Conservation (phyloP, 2,888 invertebrate species). For the Agapostemon virescens region DNA sequence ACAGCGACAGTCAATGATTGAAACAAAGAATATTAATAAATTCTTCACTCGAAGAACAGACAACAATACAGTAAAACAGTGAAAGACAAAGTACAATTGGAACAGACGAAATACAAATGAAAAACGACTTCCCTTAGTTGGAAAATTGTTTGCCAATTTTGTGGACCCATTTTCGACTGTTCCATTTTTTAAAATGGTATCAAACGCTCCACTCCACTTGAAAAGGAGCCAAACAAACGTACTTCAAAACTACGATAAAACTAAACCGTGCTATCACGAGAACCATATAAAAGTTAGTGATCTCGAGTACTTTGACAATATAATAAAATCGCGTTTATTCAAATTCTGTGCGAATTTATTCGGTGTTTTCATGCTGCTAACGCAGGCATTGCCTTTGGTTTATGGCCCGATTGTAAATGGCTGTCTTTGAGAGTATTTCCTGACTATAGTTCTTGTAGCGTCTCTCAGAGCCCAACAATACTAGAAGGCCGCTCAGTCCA, state of each 20-base stretch:
- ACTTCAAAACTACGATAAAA: not conserved
- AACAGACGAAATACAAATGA: no score
- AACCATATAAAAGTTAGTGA: not conserved
- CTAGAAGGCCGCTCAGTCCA: no score
- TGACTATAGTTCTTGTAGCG: no score
- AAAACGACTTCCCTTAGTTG: not conserved
- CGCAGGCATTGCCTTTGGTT: no score
- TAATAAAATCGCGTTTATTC: not conserved
- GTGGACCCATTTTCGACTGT: not conserved
- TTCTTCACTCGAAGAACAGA: no score
- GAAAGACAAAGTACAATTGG: no score
- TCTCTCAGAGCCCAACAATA: no score
- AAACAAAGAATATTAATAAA: no score
- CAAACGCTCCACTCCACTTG: not conserved
- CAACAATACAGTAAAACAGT: no score
- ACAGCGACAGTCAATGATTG: no score
- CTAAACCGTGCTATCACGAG: not conserved
- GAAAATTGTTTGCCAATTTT: constrained; percentile 7
- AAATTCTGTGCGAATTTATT: not conserved
- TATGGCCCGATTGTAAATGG: no score
- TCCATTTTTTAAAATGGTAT: not conserved
- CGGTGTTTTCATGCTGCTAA: not conserved
- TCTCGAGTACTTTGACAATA: not conserved
- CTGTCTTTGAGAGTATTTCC: no score
- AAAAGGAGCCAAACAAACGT: not conserved